These are phyloP conservation scores for Hecatera dysodea DNA, from an alignment of 2,888 invertebrate species.

Conservation along the genomic window DNA sequence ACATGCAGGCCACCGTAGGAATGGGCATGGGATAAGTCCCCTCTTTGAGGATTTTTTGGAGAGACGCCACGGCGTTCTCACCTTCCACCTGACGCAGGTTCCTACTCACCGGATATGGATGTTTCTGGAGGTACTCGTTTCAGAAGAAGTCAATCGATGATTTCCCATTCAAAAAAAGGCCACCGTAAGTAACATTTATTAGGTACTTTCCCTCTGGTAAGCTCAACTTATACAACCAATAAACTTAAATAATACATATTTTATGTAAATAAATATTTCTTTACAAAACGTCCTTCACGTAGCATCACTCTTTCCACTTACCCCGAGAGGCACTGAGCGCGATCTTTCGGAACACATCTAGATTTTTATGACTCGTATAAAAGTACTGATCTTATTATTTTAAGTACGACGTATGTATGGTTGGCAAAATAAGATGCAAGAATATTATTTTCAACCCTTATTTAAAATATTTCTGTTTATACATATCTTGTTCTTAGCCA, in stretches of 20 bases:
- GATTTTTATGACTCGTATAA: conserved; percentile 66
- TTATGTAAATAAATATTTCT: conserved; percentile 5
- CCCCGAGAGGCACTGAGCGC: conserved; percentile 17
- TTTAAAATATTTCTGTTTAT: not conserved
- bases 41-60: too few species aligned
- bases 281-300: conserved; percentile 13
- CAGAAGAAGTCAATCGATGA: too few species aligned
- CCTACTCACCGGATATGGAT: too few species aligned
- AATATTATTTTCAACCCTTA: not conserved
- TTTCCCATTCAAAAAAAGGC: too few species aligned
- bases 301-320: conserved; percentile 9
- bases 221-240: not conserved
- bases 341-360: conserved; percentile 60
- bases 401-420: conserved; percentile 50
- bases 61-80: too few species aligned
- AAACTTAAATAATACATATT: not conserved
- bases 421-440: conserved; percentile 26
- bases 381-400: conserved; percentile 68
- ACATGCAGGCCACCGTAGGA: too few species aligned
- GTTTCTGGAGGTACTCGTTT: too few species aligned
- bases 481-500: too few species aligned
- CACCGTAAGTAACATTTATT: too few species aligned
- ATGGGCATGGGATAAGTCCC: too few species aligned
- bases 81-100: too few species aligned
- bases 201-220: not conserved